Conservation (phyloP, 1,140 invertebrate genomes). For the Heliconius congener region DNA sequence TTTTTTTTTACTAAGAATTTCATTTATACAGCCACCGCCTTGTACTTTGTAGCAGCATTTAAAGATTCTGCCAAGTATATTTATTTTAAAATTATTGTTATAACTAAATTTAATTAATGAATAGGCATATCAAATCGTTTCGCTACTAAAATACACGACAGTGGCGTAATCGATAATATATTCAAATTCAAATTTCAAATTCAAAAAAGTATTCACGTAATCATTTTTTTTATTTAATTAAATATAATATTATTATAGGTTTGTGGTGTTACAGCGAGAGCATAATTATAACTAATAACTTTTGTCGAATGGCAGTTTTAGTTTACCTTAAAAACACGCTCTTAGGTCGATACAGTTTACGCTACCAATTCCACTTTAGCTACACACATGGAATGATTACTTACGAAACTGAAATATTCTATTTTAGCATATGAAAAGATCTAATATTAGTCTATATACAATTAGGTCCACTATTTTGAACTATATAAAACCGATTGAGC, state of each 20-base stretch:
- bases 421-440: slow-evolving; percentile 20
- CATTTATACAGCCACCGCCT: background rate
- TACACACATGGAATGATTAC: slow-evolving; percentile 70
- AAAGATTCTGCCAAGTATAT: background rate
- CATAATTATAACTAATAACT: slow-evolving; percentile 43
- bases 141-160: background rate
- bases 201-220: slow-evolving; percentile 16
- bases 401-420: slow-evolving; percentile 17
- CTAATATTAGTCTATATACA: slow-evolving; percentile 46
- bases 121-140: background rate
- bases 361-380: slow-evolving; percentile 58
- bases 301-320: slow-evolving; percentile 64
- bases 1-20: slow-evolving; percentile 7
- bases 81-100: background rate
- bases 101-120: background rate
- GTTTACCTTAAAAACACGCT: slow-evolving; percentile 61
- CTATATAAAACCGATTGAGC: slow-evolving; percentile 49
- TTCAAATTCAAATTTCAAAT: background rate
- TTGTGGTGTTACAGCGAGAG: slow-evolving; percentile 65
- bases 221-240: slow-evolving; percentile 19
- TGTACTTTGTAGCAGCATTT: background rate
- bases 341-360: slow-evolving; percentile 47
- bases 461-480: slow-evolving; percentile 51
- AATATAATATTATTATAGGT: slow-evolving; percentile 47
- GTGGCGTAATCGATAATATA: slow-evolving; percentile 6